phyloP scores from a whole-genome alignment of 2,113 vertebrate species.

The Chlamydotis undulata region DNA sequence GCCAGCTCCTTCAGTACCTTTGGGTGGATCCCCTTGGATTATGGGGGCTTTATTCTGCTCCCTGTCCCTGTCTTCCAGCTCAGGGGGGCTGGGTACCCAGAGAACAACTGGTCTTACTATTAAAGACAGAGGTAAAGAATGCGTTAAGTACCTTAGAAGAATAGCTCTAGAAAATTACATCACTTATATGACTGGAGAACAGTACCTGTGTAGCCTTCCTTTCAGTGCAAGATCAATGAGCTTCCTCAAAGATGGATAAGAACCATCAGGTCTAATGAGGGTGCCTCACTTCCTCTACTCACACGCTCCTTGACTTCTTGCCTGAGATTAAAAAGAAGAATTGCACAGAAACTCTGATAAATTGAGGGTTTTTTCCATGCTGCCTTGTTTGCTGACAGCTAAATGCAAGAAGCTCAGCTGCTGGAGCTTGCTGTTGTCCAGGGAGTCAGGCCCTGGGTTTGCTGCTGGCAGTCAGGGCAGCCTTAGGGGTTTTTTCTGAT shows the following conservation, averaged over 20 bases:
- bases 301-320: fast-evolving
- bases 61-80: too few species aligned
- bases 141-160: background rate
- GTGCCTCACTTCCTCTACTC: background rate
- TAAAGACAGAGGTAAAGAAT: too few species aligned
- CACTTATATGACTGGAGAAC: background rate
- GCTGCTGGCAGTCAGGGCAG: background rate
- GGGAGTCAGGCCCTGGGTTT: background rate
- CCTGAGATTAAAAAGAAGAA: background rate
- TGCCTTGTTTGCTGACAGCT: background rate
- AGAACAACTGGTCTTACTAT: too few species aligned
- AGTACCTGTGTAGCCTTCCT: background rate
- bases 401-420: background rate
- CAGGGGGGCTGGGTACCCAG: too few species aligned
- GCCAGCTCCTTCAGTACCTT: too few species aligned
- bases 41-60: too few species aligned
- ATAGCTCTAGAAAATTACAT: background rate
- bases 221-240: background rate
- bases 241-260: background rate
- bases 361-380: background rate
- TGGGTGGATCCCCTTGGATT: too few species aligned
- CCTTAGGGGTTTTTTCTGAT: background rate
- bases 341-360: background rate
- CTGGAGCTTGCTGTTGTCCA: background rate
- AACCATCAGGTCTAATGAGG: background rate